Evolutionary conservation across 2,888 invertebrate species (phyloP).

Genomic region (Oasisia sp.): DNA sequence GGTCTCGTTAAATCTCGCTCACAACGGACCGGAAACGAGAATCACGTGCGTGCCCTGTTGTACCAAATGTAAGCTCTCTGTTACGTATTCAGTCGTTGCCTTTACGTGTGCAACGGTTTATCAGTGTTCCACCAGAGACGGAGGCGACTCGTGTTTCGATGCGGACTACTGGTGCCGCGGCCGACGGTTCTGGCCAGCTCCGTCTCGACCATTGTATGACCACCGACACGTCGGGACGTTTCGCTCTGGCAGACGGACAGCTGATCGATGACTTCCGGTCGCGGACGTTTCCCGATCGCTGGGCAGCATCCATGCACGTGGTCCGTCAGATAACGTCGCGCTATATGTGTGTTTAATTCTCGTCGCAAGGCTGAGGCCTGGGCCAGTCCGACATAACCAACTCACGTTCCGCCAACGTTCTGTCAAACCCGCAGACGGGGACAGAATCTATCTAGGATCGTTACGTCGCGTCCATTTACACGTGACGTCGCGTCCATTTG

Average conservation of each 20-base stretch:
- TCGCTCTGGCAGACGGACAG: neutral
- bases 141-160: no score
- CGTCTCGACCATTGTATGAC: neutral
- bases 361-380: neutral
- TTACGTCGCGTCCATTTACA: neutral
- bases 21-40: no score
- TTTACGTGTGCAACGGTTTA: no score
- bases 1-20: no score
- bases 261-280: neutral
- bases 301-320: conserved; percentile 13
- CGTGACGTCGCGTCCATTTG: no score
- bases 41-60: no score
- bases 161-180: neutral
- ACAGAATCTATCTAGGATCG: neutral
- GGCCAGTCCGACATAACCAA: conserved; percentile 9
- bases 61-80: no score
- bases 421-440: neutral
- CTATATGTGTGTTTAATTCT: neutral
- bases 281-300: neutral
- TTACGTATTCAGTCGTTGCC: no score
- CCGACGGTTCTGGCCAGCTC: neutral
- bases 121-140: no score
- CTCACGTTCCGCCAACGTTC: neutral
- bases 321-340: neutral
- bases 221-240: neutral